A percentile compares a stretch with the other conserved stretches of the same genome.
Evolutionary conservation across 2,113 vertebrate genomes (phyloP).

Genomic region (Craseonycteris thonglongyai): DNA sequence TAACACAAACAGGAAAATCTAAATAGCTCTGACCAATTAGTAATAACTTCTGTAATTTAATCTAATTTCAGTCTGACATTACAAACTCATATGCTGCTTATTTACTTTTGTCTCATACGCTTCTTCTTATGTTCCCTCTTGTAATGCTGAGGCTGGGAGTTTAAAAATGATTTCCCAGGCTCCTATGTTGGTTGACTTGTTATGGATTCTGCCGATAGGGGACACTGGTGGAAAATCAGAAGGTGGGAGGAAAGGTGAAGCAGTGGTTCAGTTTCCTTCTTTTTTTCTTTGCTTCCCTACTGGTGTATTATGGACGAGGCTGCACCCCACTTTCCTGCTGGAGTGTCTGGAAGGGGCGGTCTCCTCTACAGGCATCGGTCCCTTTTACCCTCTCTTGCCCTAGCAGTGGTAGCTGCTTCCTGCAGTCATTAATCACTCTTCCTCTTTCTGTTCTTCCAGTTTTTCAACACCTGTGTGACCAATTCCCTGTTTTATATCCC

Average conservation of each 20-base stretch:
- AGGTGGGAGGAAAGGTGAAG: not conserved
- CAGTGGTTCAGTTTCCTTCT: not conserved
- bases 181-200: not conserved
- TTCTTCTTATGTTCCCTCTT: not conserved
- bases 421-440: not conserved
- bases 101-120: not conserved
- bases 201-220: not conserved
- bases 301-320: not conserved
- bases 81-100: not conserved
- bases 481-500: not conserved
- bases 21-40: not conserved
- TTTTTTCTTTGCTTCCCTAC: not conserved
- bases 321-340: not conserved
- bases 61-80: not conserved
- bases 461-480: constrained; percentile 4
- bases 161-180: not conserved
- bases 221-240: not conserved
- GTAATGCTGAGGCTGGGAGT: not conserved
- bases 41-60: not conserved
- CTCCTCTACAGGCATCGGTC: not conserved
- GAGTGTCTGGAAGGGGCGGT: not conserved
- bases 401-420: not conserved
- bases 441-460: not conserved
- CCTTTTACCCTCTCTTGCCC: not conserved
- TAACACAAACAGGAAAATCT: not conserved